phyloP scores from a whole-genome alignment of 1,140 invertebrate species.

The Carcinoscorpius rotundicauda region DNA sequence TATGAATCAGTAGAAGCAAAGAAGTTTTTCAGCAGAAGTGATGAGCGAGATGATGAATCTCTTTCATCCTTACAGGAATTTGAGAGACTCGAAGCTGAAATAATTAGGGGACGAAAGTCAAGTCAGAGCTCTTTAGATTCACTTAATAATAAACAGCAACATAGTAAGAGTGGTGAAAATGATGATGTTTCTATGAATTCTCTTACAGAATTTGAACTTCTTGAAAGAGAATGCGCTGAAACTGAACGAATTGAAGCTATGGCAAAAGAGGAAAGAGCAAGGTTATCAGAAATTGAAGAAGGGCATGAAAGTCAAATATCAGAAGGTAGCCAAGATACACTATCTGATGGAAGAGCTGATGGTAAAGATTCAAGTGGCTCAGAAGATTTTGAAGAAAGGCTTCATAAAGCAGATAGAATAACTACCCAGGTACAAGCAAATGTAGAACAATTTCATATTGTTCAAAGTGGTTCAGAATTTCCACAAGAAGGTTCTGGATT shows the following conservation, averaged over 20 bases:
- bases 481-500: conserved; percentile 1
- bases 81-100: conserved; percentile 36
- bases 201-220: conserved; percentile 82
- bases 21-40: conserved; percentile 48
- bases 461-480: not conserved
- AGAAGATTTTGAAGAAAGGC: conserved; percentile 53
- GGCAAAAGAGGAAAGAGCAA: conserved; percentile 64
- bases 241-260: conserved; percentile 63
- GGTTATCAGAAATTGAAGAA: conserved; percentile 58
- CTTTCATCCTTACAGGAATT: conserved; percentile 38
- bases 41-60: conserved; percentile 34
- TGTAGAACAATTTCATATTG: not conserved
- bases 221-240: conserved; percentile 73
- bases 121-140: conserved; percentile 22
- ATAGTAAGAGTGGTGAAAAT: conserved; percentile 59
- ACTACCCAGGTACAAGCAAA: conserved; percentile 31
- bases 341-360: conserved; percentile 32
- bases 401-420: conserved; percentile 60
- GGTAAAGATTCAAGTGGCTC: conserved; percentile 37
- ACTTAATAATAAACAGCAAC: conserved; percentile 21
- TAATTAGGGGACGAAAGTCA: conserved; percentile 20
- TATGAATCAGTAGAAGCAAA: conserved; percentile 66
- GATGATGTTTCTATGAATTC: conserved; percentile 84
- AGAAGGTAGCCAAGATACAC: conserved; percentile 53
- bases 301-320: conserved; percentile 49